Percentiles rank a stretch among this genome's conserved stretches.
phyloP scores from a whole-genome alignment of 2,797 vertebrate species.

The Mormyrus hasselquistii region DNA sequence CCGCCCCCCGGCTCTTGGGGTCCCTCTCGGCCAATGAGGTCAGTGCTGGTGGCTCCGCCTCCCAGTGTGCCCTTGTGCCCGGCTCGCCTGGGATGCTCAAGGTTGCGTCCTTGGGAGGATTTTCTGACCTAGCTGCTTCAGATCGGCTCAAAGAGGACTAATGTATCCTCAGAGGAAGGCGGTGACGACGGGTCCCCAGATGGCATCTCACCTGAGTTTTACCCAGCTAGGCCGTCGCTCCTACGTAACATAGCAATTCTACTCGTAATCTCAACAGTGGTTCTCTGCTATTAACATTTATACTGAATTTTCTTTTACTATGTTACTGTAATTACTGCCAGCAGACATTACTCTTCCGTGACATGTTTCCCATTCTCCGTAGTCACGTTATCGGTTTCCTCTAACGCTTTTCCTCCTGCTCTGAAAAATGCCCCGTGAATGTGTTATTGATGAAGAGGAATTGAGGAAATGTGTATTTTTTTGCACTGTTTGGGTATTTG shows the following conservation, averaged over 20 bases:
- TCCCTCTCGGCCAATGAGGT: background rate
- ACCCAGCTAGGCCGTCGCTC: background rate
- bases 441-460: background rate
- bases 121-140: background rate
- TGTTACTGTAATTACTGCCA: background rate
- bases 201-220: background rate
- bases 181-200: too few relatives aligned
- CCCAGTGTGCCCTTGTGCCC: background rate
- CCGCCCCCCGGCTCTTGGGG: background rate
- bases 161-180: background rate
- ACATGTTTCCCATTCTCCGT: background rate
- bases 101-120: background rate
- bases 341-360: background rate
- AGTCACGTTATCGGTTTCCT: background rate
- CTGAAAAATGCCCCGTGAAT: background rate
- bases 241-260: background rate
- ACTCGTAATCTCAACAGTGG: background rate
- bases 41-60: background rate
- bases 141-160: background rate
- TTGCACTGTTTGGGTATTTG: background rate
- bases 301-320: background rate
- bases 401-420: background rate
- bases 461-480: background rate
- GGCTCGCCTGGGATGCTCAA: background rate
- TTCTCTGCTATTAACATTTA: conserved; percentile 8